Evolutionary conservation across 2,113 vertebrate genomes (phyloP).

Genomic region (Heterotis niloticus): DNA sequence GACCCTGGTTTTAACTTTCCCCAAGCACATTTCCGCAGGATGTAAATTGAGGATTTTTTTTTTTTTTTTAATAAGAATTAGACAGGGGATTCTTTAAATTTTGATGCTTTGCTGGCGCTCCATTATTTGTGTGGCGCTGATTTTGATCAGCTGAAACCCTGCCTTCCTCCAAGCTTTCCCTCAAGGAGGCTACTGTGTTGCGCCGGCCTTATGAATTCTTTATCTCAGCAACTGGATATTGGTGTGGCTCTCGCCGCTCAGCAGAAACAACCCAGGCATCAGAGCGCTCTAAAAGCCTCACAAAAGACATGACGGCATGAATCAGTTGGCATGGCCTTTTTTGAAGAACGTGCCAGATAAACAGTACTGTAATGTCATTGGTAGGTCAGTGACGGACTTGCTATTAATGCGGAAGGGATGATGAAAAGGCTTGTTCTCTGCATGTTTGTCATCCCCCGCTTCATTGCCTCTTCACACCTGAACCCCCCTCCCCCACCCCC

Average conservation of each 20-base stretch:
- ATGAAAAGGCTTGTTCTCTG: neutral
- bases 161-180: neutral
- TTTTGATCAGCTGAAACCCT: constrained; percentile 16
- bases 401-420: constrained; percentile 5
- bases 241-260: constrained; percentile 4
- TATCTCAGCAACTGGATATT: constrained; percentile 20
- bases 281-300: constrained; percentile 6
- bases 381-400: neutral
- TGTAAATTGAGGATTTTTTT: constrained; percentile 3
- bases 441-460: no score
- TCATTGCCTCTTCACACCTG: no score
- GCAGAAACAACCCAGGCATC: neutral
- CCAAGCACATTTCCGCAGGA: neutral
- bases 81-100: constrained; percentile 1
- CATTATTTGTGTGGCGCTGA: neutral
- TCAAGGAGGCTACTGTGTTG: neutral
- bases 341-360: neutral
- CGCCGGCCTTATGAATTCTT: constrained; percentile 23
- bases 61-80: constrained; percentile 25
- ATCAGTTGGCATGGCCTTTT: neutral
- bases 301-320: neutral
- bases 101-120: neutral
- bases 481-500: no score
- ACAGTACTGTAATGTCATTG: neutral
- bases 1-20: neutral